These are phyloP conservation scores for Trachemys scripta DNA, from an alignment of 2,113 vertebrate species.

Conservation along the genomic window DNA sequence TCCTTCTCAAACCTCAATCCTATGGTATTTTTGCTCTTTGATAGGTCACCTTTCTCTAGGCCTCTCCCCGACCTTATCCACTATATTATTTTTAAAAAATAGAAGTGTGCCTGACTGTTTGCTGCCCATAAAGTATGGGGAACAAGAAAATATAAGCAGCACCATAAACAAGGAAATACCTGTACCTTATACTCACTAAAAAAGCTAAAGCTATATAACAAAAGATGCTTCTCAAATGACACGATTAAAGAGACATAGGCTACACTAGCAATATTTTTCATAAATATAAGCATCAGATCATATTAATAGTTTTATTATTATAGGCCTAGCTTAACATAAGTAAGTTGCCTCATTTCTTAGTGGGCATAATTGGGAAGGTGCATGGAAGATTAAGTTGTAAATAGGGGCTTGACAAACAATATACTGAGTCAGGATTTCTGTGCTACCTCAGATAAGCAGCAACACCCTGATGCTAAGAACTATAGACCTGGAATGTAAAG, in stretches of 20 bases:
- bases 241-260: not conserved
- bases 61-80: not conserved
- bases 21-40: not conserved
- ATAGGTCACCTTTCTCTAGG: not conserved
- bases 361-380: not conserved
- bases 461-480: not conserved
- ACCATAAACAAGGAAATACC: not conserved
- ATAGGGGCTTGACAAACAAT: not conserved
- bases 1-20: not conserved
- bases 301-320: not conserved
- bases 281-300: not conserved
- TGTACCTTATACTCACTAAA: not conserved
- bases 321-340: not conserved
- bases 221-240: not conserved
- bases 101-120: not conserved
- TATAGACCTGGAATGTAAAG: not conserved
- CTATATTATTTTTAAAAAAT: not conserved
- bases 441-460: not conserved
- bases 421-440: not conserved
- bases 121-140: not conserved
- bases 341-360: not conserved
- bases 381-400: not conserved
- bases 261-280: not conserved
- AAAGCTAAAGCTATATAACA: not conserved
- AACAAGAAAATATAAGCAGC: not conserved